Evolutionary conservation across 2,113 vertebrate genomes (phyloP).

Genomic region (Caranx ignobilis): DNA sequence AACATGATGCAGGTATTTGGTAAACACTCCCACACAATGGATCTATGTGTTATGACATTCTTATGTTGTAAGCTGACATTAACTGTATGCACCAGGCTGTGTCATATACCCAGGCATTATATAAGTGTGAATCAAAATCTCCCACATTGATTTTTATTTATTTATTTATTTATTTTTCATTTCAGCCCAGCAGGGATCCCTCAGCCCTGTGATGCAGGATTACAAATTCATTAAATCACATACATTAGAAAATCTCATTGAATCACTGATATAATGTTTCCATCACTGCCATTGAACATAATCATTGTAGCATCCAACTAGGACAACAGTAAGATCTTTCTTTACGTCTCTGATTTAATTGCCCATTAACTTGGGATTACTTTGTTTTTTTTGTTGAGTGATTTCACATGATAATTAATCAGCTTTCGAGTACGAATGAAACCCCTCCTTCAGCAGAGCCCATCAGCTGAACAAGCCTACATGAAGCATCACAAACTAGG

Average conservation of each 20-base stretch:
- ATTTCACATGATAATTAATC: slow-evolving; percentile 69
- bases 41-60: slow-evolving; percentile 23
- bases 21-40: slow-evolving; percentile 32
- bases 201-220: slow-evolving; percentile 9
- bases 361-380: slow-evolving; percentile 65
- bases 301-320: slow-evolving; percentile 13
- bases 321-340: slow-evolving; percentile 41
- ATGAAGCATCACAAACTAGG: slow-evolving; percentile 63
- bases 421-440: slow-evolving; percentile 43
- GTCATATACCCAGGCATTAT: neutral
- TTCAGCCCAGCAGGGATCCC: slow-evolving; percentile 23
- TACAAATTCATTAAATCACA: slow-evolving; percentile 4
- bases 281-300: slow-evolving; percentile 18
- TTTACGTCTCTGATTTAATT: slow-evolving; percentile 57
- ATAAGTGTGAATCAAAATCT: slow-evolving; percentile 14
- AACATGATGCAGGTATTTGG: slow-evolving; percentile 35
- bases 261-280: slow-evolving; percentile 19
- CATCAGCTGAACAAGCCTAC: slow-evolving; percentile 57
- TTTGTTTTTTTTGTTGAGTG: slow-evolving; percentile 57
- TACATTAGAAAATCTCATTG: neutral
- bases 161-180: neutral
- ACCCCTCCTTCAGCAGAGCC: slow-evolving; percentile 47
- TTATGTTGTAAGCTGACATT: slow-evolving; percentile 25
- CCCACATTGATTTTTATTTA: slow-evolving; percentile 1
- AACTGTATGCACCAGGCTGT: slow-evolving; percentile 9